These are phyloP conservation scores for Byasa hedistus DNA, from an alignment of 2,888 invertebrate genomes.

Conservation along the genomic window DNA sequence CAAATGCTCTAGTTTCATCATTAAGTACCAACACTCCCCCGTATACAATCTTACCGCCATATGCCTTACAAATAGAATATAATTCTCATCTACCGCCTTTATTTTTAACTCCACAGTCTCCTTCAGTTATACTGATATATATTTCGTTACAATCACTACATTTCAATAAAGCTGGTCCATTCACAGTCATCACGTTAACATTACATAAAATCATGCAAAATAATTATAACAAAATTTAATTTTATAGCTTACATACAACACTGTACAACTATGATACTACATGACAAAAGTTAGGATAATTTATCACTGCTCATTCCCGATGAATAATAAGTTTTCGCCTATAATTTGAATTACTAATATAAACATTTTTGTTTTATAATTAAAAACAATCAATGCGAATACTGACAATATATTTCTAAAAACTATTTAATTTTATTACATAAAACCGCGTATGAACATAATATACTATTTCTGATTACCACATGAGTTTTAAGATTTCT, in stretches of 20 bases:
- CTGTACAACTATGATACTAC: conserved; percentile 15
- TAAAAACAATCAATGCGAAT: conserved; percentile 36
- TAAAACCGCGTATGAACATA: background rate
- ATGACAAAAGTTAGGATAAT: conserved; percentile 32
- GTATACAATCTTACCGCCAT: conserved; percentile 45
- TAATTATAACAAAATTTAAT: conserved; percentile 52
- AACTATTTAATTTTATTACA: no score
- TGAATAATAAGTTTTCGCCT: conserved; percentile 46
- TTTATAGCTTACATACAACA: conserved; percentile 32
- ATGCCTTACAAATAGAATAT: conserved; percentile 48
- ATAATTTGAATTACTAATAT: conserved; percentile 48
- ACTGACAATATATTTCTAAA: no score
- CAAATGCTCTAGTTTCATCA: conserved; percentile 10
- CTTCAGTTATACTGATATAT: conserved; percentile 65
- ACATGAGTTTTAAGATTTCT: background rate
- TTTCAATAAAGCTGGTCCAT: conserved; percentile 69
- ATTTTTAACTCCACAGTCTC: conserved; percentile 39
- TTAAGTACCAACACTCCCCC: conserved; percentile 11
- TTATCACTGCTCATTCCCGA: conserved; percentile 37
- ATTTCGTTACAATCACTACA: conserved; percentile 40
- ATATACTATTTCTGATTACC: no score
- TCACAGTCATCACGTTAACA: conserved; percentile 57
- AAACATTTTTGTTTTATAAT: conserved; percentile 40
- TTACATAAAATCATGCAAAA: conserved; percentile 63
- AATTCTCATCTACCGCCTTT: conserved; percentile 25